Percentiles rank a stretch among this genome's conserved stretches.
These are phyloP conservation scores for Drosophila aldrichi DNA, from an alignment of 2,888 invertebrate species.

Conservation along the genomic window DNA sequence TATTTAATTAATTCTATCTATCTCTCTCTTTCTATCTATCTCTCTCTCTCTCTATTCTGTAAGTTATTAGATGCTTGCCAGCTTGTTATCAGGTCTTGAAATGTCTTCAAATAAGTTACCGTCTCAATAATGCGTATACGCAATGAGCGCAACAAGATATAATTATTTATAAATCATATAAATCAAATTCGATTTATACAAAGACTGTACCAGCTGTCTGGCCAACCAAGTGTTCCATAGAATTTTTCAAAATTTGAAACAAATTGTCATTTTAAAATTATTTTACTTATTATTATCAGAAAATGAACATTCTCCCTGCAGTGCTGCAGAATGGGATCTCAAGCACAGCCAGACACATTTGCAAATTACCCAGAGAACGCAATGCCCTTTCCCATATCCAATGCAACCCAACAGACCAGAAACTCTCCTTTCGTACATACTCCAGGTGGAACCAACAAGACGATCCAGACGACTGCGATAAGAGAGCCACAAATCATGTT, in stretches of 20 bases:
- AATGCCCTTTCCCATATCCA: neutral
- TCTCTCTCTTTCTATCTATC: too few species aligned
- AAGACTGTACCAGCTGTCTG: neutral
- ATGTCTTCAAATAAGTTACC: too few species aligned
- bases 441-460: neutral
- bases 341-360: neutral
- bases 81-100: too few species aligned
- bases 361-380: neutral
- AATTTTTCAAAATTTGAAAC: constrained; percentile 7
- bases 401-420: neutral
- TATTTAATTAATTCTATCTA: neutral
- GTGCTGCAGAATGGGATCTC: constrained; percentile 4
- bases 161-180: neutral
- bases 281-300: neutral
- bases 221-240: neutral
- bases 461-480: neutral
- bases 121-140: neutral
- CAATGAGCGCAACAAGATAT: neutral
- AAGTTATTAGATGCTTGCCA: too few species aligned
- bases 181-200: neutral
- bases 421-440: too few species aligned
- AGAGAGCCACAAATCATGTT: neutral
- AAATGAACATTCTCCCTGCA: constrained; percentile 6
- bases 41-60: too few species aligned
- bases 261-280: constrained; percentile 1